phyloP scores from a whole-genome alignment of 2,113 vertebrate genomes.

The Myotis davidii region DNA sequence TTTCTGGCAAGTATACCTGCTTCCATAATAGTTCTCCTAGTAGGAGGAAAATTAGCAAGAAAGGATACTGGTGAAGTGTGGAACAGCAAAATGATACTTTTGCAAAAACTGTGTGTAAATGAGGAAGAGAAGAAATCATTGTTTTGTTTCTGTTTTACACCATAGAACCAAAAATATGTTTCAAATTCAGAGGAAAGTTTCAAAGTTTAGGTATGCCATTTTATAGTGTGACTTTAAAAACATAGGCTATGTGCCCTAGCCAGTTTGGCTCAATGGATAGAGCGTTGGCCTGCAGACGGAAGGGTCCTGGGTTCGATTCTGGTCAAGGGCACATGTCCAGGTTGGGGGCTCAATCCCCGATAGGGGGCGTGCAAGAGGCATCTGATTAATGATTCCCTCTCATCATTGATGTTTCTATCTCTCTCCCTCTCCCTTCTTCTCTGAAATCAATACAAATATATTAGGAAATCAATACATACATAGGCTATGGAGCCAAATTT shows the following conservation, averaged over 20 bases:
- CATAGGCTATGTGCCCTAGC: too few species aligned
- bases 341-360: too few species aligned
- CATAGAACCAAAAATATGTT: not conserved
- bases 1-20: not conserved
- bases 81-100: not conserved
- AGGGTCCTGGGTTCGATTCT: too few species aligned
- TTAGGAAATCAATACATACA: not conserved
- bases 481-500: not conserved
- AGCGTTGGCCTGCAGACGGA: too few species aligned
- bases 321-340: too few species aligned
- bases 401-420: too few species aligned
- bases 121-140: not conserved
- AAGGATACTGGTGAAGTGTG: not conserved
- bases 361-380: too few species aligned
- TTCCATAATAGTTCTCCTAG: not conserved
- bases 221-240: not conserved
- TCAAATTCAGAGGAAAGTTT: not conserved
- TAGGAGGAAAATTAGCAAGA: not conserved
- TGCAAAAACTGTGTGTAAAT: not conserved
- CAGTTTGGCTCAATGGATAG: too few species aligned
- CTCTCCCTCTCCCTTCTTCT: too few species aligned
- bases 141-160: not conserved
- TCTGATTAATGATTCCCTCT: too few species aligned
- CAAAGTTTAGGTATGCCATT: not conserved
- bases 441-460: too few species aligned